Base-by-base conservation (phyloP, 2,113 vertebrate genomes). In the Serilophus lunatus region DNA sequence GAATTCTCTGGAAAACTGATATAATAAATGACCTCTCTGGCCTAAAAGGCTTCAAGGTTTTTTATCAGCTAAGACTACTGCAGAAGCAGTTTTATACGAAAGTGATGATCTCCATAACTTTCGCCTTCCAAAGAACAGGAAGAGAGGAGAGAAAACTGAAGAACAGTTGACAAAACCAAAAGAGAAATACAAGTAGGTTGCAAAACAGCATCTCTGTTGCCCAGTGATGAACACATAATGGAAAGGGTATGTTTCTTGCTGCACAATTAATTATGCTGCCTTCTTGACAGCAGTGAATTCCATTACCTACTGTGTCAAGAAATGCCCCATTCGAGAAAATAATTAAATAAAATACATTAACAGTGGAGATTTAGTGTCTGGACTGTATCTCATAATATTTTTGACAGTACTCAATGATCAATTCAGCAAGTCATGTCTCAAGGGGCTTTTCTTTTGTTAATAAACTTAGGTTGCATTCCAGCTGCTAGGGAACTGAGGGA, bases 341-440 rank as follows among this genome's bases (percentile, higher is more conserved):
- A 93, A 74, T 88, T 83, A 86, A 96, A 86, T 82, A 88, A 86
- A 59, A 53, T 79, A 74, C 72, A 69, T 85, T 80, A 88, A 51
- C 7, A 3, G 66, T 64, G 56, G 60, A 87, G 57, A 86, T 93
- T 82, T 75, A 82, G 49, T 65, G 59, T 78, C 85, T 92, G 85
- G 79, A 74, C 87, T 96, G 72, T 84, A 64, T 60, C 51, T 92
- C 59, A 40, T 90, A 80, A 57, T 88, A 82, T 93, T 94, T 95
- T 93, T 94, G 84, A 92, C 93, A 82, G 74, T 51, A 59, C 63
- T 89, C 61, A 60, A 75, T 38, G 84, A 59, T 93, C 81, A 68
- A 7, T 93, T 93, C 82, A 77, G 47, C 0, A 6, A 86, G 66
- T 35, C 2, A 0, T 54, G 42, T 92, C 87, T 96, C 89, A 38